These are phyloP conservation scores for Phalacrocorax aristotelis DNA, from an alignment of 2,113 vertebrate species.

Conservation along the genomic window DNA sequence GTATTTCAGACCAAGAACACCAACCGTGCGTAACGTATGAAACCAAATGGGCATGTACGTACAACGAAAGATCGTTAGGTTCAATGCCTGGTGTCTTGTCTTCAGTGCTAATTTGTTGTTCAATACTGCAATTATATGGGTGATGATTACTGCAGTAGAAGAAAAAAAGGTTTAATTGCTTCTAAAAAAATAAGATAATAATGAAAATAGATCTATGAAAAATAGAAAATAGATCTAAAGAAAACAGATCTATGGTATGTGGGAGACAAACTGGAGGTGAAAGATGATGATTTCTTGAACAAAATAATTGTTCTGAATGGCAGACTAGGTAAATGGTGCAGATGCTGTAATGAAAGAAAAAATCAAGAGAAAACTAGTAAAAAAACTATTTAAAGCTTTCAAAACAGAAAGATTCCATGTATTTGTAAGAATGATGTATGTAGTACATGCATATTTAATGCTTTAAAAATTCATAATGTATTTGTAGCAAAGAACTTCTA, in stretches of 20 bases:
- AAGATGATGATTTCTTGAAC: background rate
- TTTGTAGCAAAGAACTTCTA: background rate
- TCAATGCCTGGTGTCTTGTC: background rate
- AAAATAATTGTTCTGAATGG: background rate
- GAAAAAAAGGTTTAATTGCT: background rate
- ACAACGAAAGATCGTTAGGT: background rate
- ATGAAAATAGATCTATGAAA: background rate
- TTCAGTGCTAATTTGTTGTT: background rate
- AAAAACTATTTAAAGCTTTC: background rate
- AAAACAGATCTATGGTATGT: background rate
- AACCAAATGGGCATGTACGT: background rate
- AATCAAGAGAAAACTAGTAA: background rate
- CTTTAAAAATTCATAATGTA: background rate
- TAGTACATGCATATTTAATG: slow-evolving; percentile 7
- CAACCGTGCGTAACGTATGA: background rate
- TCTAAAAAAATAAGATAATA: background rate
- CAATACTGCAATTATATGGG: background rate
- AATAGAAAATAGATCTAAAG: background rate
- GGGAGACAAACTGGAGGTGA: background rate
- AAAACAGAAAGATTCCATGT: slow-evolving; percentile 29
- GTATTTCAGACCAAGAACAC: background rate
- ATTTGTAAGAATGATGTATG: slow-evolving; percentile 51
- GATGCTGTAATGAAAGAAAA: background rate
- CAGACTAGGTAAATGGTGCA: background rate
- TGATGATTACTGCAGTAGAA: background rate